Evolutionary conservation across 53 echinoderm and acorn worm species (phyloP), one percentile per base, ranked within the genome.

Genomic region (Arbacia lixula): DNA sequence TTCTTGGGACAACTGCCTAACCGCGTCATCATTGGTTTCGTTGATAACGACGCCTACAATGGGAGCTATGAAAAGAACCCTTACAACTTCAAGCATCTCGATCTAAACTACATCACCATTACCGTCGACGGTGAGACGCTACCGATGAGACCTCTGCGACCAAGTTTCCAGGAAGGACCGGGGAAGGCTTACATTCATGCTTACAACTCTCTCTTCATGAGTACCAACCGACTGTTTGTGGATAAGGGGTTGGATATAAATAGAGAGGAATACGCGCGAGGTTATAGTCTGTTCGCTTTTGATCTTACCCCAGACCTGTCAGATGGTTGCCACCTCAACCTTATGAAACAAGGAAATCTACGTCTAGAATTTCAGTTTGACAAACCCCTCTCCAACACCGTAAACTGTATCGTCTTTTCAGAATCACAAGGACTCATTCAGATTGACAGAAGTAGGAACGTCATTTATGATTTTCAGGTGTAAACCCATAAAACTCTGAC

Each of bases 231-330:
- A 4, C 60, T 77, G 41, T 86, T 83, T 38, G 38, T 33, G 62
- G 90, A 89, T 41, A 74, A 49, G 6, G 92, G 87, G 11, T 90
- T 83, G 40, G 60, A 69, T 37, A 89, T 95, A 26, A 87, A 58
- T 74, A 67, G 92, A 16, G 84, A 85, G 5, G 90, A 95, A 43
- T 95, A 85, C 76, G 86, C 58, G 4, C 64, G 40, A 46, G 92
- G 92, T 8, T 95, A 95, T 66, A 43, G 88, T 14, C 66, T 87
- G 3, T 90, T 71, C 72, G 87, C 90, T 0, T 95, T 90, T 68
- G 94, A 95, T 61, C 56, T 92, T 21, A 82, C 92, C n/a, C 92
- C 90, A 22, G 95, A 94, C 25, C 54, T 94, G 32, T 66, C 84
- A 12, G 41, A 86, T 21, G 89, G 91, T 3, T 85, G 89, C 9